Evolutionary conservation across 2,888 invertebrate species (phyloP).

Genomic region (Tipula lateralis): DNA sequence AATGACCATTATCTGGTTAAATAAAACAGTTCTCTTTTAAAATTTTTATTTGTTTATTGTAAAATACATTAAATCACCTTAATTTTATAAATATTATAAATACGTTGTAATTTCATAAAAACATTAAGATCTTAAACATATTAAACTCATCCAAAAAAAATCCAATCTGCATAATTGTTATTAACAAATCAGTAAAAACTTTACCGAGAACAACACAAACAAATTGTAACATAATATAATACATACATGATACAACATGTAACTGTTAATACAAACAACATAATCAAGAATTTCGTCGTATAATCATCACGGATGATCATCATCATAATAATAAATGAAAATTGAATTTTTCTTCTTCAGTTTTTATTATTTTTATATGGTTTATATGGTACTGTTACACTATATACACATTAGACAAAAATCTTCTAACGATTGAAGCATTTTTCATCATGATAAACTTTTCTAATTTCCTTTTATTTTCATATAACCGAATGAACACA

Average conservation of each 20-base stretch:
- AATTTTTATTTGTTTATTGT: no score
- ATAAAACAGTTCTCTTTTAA: no score
- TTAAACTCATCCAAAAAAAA: not conserved
- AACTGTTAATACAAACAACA: not conserved
- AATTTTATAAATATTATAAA: no score
- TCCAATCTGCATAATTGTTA: not conserved
- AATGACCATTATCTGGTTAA: no score
- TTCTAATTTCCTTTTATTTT: constrained; percentile 19
- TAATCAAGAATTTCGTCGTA: not conserved
- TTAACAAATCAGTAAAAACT: not conserved
- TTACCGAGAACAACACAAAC: not conserved
- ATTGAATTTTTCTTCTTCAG: not conserved
- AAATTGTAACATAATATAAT: not conserved
- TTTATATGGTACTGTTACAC: not conserved
- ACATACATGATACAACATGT: not conserved
- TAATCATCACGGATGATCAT: not conserved
- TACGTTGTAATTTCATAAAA: no score
- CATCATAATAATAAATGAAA: not conserved
- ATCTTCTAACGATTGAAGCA: not conserved
- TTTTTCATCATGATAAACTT: constrained; percentile 5
- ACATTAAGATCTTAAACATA: no score
- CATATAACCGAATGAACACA: not conserved
- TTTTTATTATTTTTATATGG: not conserved
- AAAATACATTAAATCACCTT: no score
- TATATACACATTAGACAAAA: not conserved